Evolutionary conservation across 2,797 vertebrate genomes (phyloP).

Genomic region (Calcarius lapponicus): DNA sequence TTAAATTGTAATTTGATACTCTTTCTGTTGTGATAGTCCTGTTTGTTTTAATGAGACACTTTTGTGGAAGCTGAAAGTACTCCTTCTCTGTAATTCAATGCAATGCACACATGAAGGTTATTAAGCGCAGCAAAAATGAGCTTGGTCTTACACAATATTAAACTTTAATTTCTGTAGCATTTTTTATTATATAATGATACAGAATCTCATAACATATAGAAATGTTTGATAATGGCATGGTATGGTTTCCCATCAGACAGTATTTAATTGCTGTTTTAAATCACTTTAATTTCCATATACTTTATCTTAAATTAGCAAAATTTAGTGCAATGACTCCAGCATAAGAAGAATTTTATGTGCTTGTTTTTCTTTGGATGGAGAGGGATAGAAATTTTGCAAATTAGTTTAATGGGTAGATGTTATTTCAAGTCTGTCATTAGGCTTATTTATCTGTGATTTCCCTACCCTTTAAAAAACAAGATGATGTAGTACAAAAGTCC

Average conservation of each 20-base stretch:
- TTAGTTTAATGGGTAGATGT: not conserved
- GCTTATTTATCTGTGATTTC: not conserved
- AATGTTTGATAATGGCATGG: not conserved
- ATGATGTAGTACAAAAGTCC: not conserved
- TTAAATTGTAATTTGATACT: not conserved
- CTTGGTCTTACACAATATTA: not conserved
- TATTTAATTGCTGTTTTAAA: slow-evolving; percentile 3
- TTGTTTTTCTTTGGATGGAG: not conserved
- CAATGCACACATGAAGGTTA: not conserved
- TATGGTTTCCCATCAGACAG: not conserved
- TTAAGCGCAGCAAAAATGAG: not conserved
- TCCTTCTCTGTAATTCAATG: not conserved
- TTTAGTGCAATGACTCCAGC: not conserved
- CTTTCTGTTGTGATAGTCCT: not conserved
- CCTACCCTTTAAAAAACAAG: not conserved
- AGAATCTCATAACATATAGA: not conserved
- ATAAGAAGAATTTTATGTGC: not conserved
- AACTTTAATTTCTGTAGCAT: not conserved
- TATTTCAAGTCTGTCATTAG: not conserved
- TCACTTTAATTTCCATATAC: not conserved
- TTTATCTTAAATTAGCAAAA: slow-evolving; percentile 19
- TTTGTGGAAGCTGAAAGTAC: not conserved
- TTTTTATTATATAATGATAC: not conserved
- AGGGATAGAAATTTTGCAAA: not conserved
- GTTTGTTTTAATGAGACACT: not conserved